Base-by-base conservation (phyloP, 2,888 invertebrate genomes). In the Rutpela maculata region DNA sequence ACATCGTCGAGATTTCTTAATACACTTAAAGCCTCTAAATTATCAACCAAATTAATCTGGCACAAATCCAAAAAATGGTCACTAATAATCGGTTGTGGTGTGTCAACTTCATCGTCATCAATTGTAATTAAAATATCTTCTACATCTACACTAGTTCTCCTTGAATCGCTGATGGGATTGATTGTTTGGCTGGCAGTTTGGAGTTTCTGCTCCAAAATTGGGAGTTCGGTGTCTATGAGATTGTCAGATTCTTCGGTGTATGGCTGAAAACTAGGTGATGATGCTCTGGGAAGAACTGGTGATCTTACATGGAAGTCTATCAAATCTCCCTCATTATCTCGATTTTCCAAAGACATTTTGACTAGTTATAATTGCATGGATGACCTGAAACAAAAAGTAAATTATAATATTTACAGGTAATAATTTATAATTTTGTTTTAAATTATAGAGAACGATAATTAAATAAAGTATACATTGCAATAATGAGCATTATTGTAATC, bases 1-100 rank as follows among this genome's bases (percentile, higher is more conserved):
- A 92, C 91, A 86, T 92, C 91, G 87, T 93, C 93, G 80, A 93
- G 88, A 86, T 92, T 92, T 84, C 91, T 91, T 81, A 93, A 88
- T 78, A 93, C 91, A 86, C 91, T 90, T 90, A 93, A 91, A 9
- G 88, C 89, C 80, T 90, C 89, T 9, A 84, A 77, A 75, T 86
- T 84, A 31, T 84, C 62, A 1, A 60, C 59, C 18, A 69, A 17
- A 66, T 76, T 62, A 19, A 79, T 74, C 11, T 79, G 80, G 59
- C 80, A 79, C 31, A 80, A 35, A 63, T 76, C 71, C 50, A 74
- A 35, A 62, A 76, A 75, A 56, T 69, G 69, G 11, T 71, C 79
- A 75, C 74, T 72, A 31, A 59, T 5, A 17, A 17, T 85, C 85
- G 55, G 86, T 50, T 50, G 50, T 19, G 63, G 74, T 18, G 35